These are phyloP conservation scores for Catotricha subobsoleta DNA, from an alignment of 2,888 invertebrate species.

Conservation along the genomic window DNA sequence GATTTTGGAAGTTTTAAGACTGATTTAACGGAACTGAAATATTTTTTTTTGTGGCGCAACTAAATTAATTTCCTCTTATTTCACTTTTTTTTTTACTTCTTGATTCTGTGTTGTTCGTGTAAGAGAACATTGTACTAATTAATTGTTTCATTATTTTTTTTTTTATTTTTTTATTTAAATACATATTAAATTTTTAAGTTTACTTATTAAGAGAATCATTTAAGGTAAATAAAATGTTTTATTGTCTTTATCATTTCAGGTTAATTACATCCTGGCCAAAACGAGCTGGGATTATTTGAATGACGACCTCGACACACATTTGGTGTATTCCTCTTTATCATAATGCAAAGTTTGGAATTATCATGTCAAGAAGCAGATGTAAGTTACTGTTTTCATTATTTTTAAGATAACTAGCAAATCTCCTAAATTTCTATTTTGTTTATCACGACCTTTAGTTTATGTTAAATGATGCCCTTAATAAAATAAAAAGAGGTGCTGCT, in stretches of 20 bases:
- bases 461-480: constrained; percentile 6
- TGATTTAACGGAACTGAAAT: too few relatives aligned
- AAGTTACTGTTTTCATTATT: constrained; percentile 14
- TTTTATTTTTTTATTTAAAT: constrained; percentile 3
- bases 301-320: constrained; percentile 12
- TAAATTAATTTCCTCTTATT: too few relatives aligned
- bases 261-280: constrained; percentile 8
- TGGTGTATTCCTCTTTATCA: constrained; percentile 18
- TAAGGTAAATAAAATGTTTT: not conserved
- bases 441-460: not conserved
- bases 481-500: constrained; percentile 1
- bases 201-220: not conserved
- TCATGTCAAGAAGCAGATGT: constrained; percentile 48
- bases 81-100: too few relatives aligned
- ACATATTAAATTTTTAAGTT: not conserved
- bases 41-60: too few relatives aligned
- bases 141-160: too few relatives aligned
- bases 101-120: too few relatives aligned
- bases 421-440: not conserved
- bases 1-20: too few relatives aligned
- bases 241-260: constrained; percentile 1
- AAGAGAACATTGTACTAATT: too few relatives aligned
- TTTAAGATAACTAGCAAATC: not conserved
- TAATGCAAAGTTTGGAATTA: constrained; percentile 48
- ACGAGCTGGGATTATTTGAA: constrained; percentile 16